Evolutionary conservation across 2,113 vertebrate species (phyloP).

Genomic region (Harpagus bidentatus): DNA sequence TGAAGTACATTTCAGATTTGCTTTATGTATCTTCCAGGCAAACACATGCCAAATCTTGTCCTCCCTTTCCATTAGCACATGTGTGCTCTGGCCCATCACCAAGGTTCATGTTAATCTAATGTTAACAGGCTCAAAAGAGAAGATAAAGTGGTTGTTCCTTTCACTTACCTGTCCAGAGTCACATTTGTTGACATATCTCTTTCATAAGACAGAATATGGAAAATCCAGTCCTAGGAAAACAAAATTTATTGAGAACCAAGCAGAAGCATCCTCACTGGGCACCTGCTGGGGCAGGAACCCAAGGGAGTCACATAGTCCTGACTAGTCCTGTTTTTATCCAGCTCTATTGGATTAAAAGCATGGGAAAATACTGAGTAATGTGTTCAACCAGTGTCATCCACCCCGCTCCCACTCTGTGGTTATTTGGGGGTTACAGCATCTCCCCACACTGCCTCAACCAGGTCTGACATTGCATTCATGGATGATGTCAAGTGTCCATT

Average conservation of each 20-base stretch:
- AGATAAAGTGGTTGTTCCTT: not conserved
- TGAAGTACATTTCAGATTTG: not conserved
- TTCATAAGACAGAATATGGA: conserved; percentile 80
- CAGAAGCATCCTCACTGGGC: not conserved
- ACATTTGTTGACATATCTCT: conserved; percentile 72
- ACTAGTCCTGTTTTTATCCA: not conserved
- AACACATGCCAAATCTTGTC: accelerated
- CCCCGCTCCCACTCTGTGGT: not conserved
- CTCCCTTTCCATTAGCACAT: not conserved
- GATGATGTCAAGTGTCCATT: not conserved
- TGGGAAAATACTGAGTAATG: not conserved
- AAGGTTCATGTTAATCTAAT: not conserved
- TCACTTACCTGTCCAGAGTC: conserved; percentile 76
- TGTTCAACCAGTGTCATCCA: not conserved
- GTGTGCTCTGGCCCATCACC: not conserved
- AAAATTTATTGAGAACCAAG: not conserved
- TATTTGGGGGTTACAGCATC: not conserved
- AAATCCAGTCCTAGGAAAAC: conserved; percentile 79
- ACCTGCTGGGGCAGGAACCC: not conserved
- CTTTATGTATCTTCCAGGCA: not conserved
- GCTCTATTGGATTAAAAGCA: not conserved
- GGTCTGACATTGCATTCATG: not conserved
- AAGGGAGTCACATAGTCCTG: not conserved
- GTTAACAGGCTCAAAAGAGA: not conserved
- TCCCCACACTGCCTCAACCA: not conserved